Base-by-base conservation (phyloP, 2,888 invertebrate genomes). In the Hydrotaea diabolus region DNA sequence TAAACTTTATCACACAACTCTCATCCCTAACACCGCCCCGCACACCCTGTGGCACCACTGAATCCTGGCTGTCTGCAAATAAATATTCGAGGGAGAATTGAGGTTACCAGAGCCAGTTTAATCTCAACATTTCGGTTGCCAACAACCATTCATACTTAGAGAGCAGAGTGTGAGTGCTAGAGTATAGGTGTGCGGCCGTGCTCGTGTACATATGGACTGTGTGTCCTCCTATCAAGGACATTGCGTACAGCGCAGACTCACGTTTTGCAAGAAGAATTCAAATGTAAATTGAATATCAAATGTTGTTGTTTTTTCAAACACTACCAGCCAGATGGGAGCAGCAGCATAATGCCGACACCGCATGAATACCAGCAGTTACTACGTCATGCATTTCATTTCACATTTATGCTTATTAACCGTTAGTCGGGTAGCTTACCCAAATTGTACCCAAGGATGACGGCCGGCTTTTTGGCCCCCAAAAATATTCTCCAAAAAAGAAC, bases 171-270 rank as follows among this genome's bases (percentile, higher is more conserved):
- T 23, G 46, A 31, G 62, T 19, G 43, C 7, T 7, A 43, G 66
- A 19, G 43, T n/a, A 15, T 39, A 1, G 55, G 23, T 49, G n/a
- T 66, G 62, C 31, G 31, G n/a, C n/a, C n/a, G 2, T 62, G 31
- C n/a, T 62, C 5, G 59, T 31, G 43, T 69, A n/a, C 36, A 43
- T 21, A 31, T 21, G 46, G 9, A 23, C 57, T 64, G 66, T 66
- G 72, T 83, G 80, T 82, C 85, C n/a, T 80, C 86, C 83, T 79
- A 76, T 85, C 85, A 86, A 86, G 86, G 86, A 85, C 86, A 85
- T 72, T 83, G 53, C 4, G 2, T 57, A 80, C 13, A 8, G 85
- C 86, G 85, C 86, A 86, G 64, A 82, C 79, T 85, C 85, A 26
- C 21, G n/a, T 36, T 31, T 26, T 39, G 39, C 19, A 17, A 39